phyloP scores from a whole-genome alignment of 1,140 invertebrate genomes.

The Venustaconcha ellipsiformis region DNA sequence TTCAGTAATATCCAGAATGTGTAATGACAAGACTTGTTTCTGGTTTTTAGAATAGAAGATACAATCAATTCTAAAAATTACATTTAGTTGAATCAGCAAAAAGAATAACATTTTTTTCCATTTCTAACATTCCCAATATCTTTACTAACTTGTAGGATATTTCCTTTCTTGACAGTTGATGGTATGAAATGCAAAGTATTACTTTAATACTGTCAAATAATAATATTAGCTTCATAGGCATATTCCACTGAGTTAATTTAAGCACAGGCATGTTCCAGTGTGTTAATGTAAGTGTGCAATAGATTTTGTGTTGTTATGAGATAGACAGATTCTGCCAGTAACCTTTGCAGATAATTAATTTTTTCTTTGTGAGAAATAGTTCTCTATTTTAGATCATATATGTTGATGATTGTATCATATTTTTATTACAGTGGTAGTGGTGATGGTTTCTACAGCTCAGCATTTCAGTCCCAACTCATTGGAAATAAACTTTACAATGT shows the following conservation, averaged over 20 bases:
- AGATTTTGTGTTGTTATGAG: background rate
- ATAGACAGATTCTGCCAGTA: background rate
- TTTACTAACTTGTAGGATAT: too few species aligned
- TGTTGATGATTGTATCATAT: background rate
- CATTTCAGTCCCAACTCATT: conserved; percentile 92
- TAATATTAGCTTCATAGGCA: too few species aligned
- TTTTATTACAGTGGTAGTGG: conserved; percentile 84
- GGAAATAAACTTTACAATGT: conserved; percentile 98
- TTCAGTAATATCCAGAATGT: too few species aligned
- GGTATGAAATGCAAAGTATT: too few species aligned
- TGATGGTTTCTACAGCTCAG: conserved; percentile 97
- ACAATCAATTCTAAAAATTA: too few species aligned
- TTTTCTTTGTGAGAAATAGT: background rate
- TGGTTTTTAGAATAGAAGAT: too few species aligned
- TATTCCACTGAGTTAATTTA: background rate
- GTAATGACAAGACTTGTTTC: too few species aligned
- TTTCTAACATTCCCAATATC: too few species aligned
- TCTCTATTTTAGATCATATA: background rate
- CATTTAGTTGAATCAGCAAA: too few species aligned
- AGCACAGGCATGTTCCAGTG: background rate
- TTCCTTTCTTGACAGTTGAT: too few species aligned
- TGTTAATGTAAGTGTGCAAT: background rate
- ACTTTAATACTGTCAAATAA: too few species aligned
- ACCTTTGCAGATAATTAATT: background rate
- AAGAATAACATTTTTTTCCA: too few species aligned